Conservation (phyloP, 2,797 vertebrate genomes). For the Lagodon rhomboides region DNA sequence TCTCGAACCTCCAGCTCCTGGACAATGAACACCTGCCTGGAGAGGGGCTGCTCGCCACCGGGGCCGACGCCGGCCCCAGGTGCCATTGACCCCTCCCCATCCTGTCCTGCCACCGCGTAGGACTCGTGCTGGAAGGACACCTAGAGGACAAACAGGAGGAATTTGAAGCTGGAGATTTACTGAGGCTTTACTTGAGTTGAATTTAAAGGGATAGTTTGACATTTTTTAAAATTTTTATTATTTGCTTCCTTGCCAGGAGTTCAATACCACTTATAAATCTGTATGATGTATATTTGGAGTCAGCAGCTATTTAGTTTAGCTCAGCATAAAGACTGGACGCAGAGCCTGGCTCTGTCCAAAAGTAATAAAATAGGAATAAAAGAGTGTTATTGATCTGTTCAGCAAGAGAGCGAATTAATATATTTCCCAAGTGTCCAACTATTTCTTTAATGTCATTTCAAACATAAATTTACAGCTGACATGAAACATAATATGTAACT, state of each 20-base stretch:
- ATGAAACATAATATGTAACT: neutral
- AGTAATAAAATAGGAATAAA: neutral
- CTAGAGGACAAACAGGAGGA: constrained; percentile 67
- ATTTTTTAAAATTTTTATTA: neutral
- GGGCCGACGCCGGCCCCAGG: constrained; percentile 53
- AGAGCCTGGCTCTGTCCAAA: neutral
- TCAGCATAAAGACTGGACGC: neutral
- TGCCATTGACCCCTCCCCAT: constrained; percentile 65
- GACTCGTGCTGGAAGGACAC: constrained; percentile 95
- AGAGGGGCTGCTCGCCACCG: constrained; percentile 88
- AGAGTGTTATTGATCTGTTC: neutral
- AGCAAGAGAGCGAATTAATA: neutral
- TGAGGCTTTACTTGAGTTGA: neutral
- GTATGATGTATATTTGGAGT: neutral
- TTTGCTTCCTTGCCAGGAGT: neutral
- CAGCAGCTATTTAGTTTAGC: neutral
- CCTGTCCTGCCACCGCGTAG: constrained; percentile 80
- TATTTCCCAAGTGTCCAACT: neutral
- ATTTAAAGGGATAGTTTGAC: neutral
- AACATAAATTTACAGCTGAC: neutral
- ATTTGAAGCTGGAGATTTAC: neutral
- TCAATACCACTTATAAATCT: neutral
- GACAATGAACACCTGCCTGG: constrained; percentile 93
- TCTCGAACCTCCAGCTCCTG: constrained; percentile 95
- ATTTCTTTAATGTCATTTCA: neutral